Evolutionary conservation across 2,888 invertebrate species (phyloP).

Genomic region (Xestoiulus laeticollis): DNA sequence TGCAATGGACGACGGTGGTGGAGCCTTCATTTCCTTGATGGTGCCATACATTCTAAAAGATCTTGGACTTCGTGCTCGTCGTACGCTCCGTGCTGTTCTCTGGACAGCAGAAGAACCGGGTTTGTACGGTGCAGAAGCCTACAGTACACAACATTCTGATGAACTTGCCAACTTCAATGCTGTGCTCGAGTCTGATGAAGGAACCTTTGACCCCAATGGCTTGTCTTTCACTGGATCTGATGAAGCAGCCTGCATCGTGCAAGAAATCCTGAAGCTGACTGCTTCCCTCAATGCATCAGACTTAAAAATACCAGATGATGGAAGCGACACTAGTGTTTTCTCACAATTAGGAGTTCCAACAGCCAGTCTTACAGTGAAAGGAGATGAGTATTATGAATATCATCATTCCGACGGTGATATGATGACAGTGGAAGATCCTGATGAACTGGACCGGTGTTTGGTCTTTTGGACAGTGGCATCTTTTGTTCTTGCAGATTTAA

Average conservation of each 20-base stretch:
- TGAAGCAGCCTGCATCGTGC: conserved; percentile 73
- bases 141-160: conserved; percentile 71
- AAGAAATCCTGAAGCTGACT: conserved; percentile 73
- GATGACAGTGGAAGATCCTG: conserved; percentile 77
- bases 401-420: conserved; percentile 84
- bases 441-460: conserved; percentile 75
- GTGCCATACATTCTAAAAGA: conserved; percentile 74
- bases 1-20: conserved; percentile 85
- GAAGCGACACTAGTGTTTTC: conserved; percentile 77
- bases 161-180: conserved; percentile 74
- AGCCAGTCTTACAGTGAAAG: conserved; percentile 73
- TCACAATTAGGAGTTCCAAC: conserved; percentile 73
- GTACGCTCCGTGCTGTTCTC: conserved; percentile 78
- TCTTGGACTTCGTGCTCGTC: conserved; percentile 73
- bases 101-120: conserved; percentile 86
- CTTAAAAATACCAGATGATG: conserved; percentile 69
- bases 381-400: conserved; percentile 77
- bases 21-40: conserved; percentile 81
- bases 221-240: conserved; percentile 72
- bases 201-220: conserved; percentile 81
- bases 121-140: conserved; percentile 73
- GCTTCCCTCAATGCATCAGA: conserved; percentile 76
- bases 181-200: conserved; percentile 84
- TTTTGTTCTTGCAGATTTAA: conserved; percentile 81
- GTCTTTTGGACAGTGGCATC: conserved; percentile 82